Conservation (phyloP, 2,888 invertebrate genomes). For the Rhagonycha lutea region DNA sequence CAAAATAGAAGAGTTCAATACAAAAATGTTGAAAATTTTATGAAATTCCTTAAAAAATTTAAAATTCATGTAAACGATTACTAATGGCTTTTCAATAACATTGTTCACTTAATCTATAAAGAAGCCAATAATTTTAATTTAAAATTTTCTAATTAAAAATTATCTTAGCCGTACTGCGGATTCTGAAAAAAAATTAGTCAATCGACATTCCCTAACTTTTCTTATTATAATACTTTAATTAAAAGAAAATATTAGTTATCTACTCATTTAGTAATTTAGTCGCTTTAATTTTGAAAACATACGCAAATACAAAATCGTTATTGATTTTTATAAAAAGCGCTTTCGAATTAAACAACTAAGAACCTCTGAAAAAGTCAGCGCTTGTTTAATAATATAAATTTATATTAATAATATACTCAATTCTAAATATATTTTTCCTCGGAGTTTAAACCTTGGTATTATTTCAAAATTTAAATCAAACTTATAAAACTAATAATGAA, state of each 20-base stretch:
- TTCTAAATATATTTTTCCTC: background rate
- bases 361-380: background rate
- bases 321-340: background rate
- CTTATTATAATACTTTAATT: slow-evolving; percentile 25
- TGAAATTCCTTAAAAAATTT: background rate
- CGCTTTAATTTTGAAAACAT: background rate
- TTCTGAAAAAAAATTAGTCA: slow-evolving; percentile 23
- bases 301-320: background rate
- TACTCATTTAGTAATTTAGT: slow-evolving; percentile 15
- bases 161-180: slow-evolving; percentile 14
- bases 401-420: too few species aligned
- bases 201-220: slow-evolving; percentile 26
- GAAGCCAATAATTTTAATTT: background rate
- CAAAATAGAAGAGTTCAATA: too few species aligned
- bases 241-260: slow-evolving; percentile 21
- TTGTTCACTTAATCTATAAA: background rate
- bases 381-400: background rate
- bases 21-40: too few species aligned
- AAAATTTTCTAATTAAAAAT: slow-evolving; percentile 22
- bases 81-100: background rate
- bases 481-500: too few species aligned
- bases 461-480: too few species aligned
- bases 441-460: background rate
- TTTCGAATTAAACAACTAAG: background rate
- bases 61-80: background rate